These are phyloP conservation scores for Sylvietta virens DNA, from an alignment of 2,113 vertebrate genomes.

Conservation along the genomic window DNA sequence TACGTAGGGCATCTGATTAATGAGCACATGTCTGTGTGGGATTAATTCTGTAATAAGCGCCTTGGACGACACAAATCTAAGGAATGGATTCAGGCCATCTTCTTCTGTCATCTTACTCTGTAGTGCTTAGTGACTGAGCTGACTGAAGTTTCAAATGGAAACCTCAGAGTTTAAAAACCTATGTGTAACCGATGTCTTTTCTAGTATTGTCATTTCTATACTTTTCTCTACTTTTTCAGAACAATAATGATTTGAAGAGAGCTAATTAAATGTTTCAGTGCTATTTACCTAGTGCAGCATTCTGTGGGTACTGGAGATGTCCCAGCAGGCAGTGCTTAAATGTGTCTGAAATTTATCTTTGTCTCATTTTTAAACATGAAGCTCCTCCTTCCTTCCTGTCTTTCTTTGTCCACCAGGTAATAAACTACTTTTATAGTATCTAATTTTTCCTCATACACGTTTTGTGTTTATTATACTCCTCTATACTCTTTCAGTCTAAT, in stretches of 20 bases:
- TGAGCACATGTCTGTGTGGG: not conserved
- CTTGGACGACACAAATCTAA: not conserved
- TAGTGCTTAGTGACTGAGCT: not conserved
- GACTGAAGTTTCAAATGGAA: not conserved
- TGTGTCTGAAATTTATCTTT: not conserved
- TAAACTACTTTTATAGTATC: not conserved
- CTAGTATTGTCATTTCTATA: not conserved
- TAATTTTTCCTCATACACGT: rapidly evolving
- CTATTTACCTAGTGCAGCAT: not conserved
- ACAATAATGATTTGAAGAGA: not conserved
- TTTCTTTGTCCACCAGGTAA: not conserved
- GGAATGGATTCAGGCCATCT: not conserved
- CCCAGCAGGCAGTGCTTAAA: not conserved
- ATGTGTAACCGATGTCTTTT: not conserved
- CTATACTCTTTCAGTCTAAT: not conserved
- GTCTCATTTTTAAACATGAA: not conserved
- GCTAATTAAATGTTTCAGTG: not conserved
- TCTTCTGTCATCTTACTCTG: not conserved
- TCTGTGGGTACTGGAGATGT: not conserved
- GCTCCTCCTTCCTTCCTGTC: not conserved
- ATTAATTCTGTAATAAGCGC: not conserved
- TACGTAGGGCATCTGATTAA: not conserved
- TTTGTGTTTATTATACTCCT: not conserved
- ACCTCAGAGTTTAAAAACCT: not conserved
- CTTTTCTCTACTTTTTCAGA: not conserved